phyloP scores from a whole-genome alignment of 2,888 invertebrate species.

The Lycophotia porphyrea region DNA sequence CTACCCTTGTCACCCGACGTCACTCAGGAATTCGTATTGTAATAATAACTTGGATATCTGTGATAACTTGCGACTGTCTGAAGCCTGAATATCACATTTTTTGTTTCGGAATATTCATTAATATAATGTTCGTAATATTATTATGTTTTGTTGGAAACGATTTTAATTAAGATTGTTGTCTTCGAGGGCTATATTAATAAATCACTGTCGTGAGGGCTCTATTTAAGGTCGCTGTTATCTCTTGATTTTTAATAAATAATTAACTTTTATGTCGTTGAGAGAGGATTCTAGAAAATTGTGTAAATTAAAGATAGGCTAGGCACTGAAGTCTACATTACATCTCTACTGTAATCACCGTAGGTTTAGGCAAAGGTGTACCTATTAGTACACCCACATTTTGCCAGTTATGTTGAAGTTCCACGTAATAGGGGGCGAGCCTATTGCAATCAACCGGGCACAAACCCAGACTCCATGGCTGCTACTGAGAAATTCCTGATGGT shows the following conservation, averaged over 20 bases:
- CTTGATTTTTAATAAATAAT: slow-evolving; percentile 31
- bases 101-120: slow-evolving; percentile 34
- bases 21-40: slow-evolving; percentile 62
- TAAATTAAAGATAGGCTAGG: background rate
- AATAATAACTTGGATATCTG: slow-evolving; percentile 59
- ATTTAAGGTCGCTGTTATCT: slow-evolving; percentile 16
- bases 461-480: background rate
- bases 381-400: background rate
- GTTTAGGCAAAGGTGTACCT: background rate
- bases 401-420: background rate
- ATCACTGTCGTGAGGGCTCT: slow-evolving; percentile 35
- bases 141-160: slow-evolving; percentile 30
- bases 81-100: slow-evolving; percentile 36
- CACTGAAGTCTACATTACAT: background rate
- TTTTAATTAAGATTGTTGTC: slow-evolving; percentile 52
- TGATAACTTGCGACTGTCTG: slow-evolving; percentile 47
- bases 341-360: no score
- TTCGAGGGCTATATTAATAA: slow-evolving; percentile 41
- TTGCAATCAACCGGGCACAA: background rate
- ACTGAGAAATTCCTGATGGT: background rate
- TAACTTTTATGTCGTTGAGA: background rate
- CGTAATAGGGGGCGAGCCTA: background rate
- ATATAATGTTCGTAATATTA: slow-evolving; percentile 29
- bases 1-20: slow-evolving; percentile 62
- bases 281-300: background rate